Evolutionary conservation across 2,113 vertebrate genomes (phyloP), one percentile per base, ranked within the genome.

Genomic region (Choloepus hoffmanni): DNA sequence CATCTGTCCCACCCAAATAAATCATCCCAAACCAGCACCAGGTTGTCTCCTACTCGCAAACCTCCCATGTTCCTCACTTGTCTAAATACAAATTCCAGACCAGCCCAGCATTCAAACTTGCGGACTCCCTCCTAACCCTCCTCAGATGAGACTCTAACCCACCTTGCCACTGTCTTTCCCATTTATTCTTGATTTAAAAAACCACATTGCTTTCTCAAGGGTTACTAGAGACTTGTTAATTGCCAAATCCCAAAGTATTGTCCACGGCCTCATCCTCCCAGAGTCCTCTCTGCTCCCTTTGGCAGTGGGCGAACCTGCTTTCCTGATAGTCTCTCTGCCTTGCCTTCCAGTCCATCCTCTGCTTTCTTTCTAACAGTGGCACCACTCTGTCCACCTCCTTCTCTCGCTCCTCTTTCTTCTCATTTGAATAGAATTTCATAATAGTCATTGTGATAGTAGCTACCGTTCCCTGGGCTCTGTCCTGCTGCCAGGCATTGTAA

Each of bases 241-340:
- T 36, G 43, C 58, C 81, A 70, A 45, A 36, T 30, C 43, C 7
- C 43, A 7, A 83, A 73, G 53, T 13, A 18, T 26, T 19, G 11
- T 2, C 19, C 14, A 7, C 1, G 5, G 48, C 30, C 40, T 50
- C 0, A 1, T 50, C 19, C 24, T 50, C 63, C 9, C 2, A 3
- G 68, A 73, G n/a, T n/a, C 2, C 26, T 18, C 55, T n/a, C n/a
- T 18, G 40, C 7, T 5, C 16, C 2, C 0, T 7, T 7, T 1
- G 63, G n/a, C 12, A 9, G 14, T 0, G 0, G 36, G n/a, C 21
- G 43, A 45, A 1, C 8, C 23, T 76, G 33, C 33, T 60, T 76
- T 62, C 67, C 68, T 11, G 1, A 33, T 5, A 0, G 1, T 45
- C 43, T 24, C 45, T 21, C 73, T 33, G 7, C 16, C 45, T 36